Percentiles rank a stretch among this genome's conserved stretches.
Evolutionary conservation across 2,113 vertebrate genomes (phyloP).

Genomic region (Aix galericulata): DNA sequence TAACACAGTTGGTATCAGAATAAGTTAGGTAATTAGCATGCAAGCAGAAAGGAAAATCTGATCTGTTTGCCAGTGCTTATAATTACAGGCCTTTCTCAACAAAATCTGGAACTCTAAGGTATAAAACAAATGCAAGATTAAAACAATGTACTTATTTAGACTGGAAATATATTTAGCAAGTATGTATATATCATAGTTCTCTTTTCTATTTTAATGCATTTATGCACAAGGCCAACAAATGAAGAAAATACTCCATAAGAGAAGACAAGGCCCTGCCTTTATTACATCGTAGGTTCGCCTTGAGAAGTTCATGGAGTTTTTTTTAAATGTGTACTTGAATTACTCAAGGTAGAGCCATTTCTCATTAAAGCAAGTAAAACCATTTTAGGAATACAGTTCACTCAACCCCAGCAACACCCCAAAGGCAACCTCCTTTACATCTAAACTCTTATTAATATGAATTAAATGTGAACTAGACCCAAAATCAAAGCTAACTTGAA

Average conservation of each 20-base stretch:
- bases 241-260: not conserved
- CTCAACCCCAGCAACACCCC: not conserved
- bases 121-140: not conserved
- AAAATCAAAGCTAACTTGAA: not conserved
- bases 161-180: not conserved
- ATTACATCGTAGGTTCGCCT: not conserved
- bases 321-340: not conserved
- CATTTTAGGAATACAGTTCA: not conserved
- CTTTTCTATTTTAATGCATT: not conserved
- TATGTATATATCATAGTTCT: not conserved
- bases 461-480: not conserved
- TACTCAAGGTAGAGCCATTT: not conserved
- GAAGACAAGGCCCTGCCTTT: not conserved
- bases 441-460: not conserved
- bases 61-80: not conserved
- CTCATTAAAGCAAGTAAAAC: not conserved
- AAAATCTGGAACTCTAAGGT: not conserved
- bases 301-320: not conserved
- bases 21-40: not conserved
- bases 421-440: not conserved
- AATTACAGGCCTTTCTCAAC: not conserved
- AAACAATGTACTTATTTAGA: not conserved
- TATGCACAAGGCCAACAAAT: not conserved
- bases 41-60: not conserved
- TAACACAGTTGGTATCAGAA: not conserved